These are phyloP conservation scores for Germaria angustata DNA, from an alignment of 2,888 invertebrate genomes.

Conservation along the genomic window DNA sequence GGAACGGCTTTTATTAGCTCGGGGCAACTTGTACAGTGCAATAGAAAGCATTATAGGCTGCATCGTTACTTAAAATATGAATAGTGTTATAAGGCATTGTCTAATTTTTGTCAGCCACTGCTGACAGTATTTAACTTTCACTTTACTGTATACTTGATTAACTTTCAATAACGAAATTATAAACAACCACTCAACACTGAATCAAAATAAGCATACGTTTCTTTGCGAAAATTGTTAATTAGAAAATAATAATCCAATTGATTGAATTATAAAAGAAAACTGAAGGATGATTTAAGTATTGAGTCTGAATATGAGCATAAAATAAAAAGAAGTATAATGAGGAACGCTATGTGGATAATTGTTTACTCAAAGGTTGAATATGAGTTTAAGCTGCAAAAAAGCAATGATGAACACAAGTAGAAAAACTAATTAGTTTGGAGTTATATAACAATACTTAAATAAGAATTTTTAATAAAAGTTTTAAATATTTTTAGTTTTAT, in stretches of 20 bases:
- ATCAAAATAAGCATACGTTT: neutral
- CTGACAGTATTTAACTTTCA: too few species aligned
- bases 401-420: too few species aligned
- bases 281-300: neutral
- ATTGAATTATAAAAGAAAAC: neutral
- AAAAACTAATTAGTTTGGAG: too few species aligned
- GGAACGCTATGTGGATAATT: too few species aligned
- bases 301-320: neutral
- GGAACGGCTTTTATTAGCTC: constrained; percentile 30
- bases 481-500: too few species aligned
- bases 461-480: too few species aligned
- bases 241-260: neutral
- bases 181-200: constrained; percentile 15
- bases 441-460: too few species aligned
- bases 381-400: too few species aligned
- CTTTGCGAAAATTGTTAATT: constrained; percentile 28
- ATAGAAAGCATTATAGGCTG: constrained; percentile 70
- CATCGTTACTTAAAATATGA: constrained; percentile 68
- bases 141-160: constrained; percentile 28
- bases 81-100: constrained; percentile 70
- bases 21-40: constrained; percentile 70
- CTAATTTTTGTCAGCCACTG: constrained; percentile 68
- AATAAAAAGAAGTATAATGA: too few species aligned
- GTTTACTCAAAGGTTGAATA: too few species aligned
- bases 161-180: constrained; percentile 4